Conservation (phyloP, 2,888 invertebrate genomes). For the Cremastinae sp. region DNA sequence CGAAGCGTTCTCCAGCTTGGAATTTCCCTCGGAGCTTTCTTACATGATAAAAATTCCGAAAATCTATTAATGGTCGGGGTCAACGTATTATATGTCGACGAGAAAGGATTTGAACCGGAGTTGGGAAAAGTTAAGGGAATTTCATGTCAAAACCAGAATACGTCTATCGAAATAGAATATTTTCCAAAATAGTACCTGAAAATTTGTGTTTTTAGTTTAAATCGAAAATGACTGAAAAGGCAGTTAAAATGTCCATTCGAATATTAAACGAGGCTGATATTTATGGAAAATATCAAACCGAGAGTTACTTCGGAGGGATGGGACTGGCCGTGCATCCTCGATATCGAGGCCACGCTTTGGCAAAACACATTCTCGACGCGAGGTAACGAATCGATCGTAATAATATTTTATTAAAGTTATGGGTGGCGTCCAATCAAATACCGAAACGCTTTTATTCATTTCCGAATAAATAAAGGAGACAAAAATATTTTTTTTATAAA, state of each 20-base stretch:
- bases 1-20: conserved; percentile 23
- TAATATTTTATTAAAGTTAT: not conserved
- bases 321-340: conserved; percentile 28
- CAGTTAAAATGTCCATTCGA: conserved; percentile 16
- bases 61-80: conserved; percentile 19
- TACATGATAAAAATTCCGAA: not conserved
- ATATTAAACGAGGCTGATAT: conserved; percentile 19
- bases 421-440: not conserved
- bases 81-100: conserved; percentile 21
- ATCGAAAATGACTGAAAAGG: conserved; percentile 19
- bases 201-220: conserved; percentile 21
- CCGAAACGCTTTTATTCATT: not conserved
- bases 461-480: not conserved
- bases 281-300: conserved; percentile 26
- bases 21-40: conserved; percentile 26
- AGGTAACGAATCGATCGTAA: conserved; percentile 20
- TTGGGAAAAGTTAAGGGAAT: not conserved
- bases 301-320: conserved; percentile 29
- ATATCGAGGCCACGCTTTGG: conserved; percentile 32
- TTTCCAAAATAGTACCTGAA: not conserved
- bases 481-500: too few relatives aligned
- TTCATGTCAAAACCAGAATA: not conserved
- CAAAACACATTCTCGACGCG: conserved; percentile 36
- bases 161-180: too few relatives aligned
- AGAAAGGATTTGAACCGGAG: not conserved